Evolutionary conservation across 2,113 vertebrate genomes (phyloP).

Genomic region (Balaeniceps rex): DNA sequence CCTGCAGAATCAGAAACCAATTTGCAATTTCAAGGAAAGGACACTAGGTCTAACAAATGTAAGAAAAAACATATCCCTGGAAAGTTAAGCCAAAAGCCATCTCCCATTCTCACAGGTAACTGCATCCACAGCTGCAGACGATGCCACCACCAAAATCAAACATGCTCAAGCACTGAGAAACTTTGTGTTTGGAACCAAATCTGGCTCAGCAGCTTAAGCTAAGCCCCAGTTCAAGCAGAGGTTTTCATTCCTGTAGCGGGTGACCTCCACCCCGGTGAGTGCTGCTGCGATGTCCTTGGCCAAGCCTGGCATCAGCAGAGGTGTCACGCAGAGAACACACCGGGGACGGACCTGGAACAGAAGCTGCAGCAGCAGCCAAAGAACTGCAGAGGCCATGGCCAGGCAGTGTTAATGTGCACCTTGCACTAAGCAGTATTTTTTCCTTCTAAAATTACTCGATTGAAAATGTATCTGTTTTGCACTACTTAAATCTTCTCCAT

Average conservation of each 20-base stretch:
- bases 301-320: not conserved
- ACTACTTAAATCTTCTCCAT: slow-evolving; percentile 60
- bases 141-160: not conserved
- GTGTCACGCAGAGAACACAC: accelerated
- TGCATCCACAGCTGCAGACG: not conserved
- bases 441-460: not conserved
- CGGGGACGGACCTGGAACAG: not conserved
- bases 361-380: not conserved
- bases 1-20: not conserved
- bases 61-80: not conserved
- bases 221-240: not conserved
- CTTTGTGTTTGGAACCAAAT: not conserved
- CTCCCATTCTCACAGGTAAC: not conserved
- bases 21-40: not conserved
- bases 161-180: not conserved
- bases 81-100: not conserved
- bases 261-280: not conserved
- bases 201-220: not conserved
- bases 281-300: accelerated
- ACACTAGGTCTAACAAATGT: accelerated
- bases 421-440: not conserved
- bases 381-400: not conserved
- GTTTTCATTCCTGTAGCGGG: not conserved
- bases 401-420: not conserved
- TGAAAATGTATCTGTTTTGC: slow-evolving; percentile 63